Percentiles rank a stretch among this genome's conserved stretches.
Evolutionary conservation across 2,888 invertebrate genomes (phyloP).

Genomic region (Pammene fasciana): DNA sequence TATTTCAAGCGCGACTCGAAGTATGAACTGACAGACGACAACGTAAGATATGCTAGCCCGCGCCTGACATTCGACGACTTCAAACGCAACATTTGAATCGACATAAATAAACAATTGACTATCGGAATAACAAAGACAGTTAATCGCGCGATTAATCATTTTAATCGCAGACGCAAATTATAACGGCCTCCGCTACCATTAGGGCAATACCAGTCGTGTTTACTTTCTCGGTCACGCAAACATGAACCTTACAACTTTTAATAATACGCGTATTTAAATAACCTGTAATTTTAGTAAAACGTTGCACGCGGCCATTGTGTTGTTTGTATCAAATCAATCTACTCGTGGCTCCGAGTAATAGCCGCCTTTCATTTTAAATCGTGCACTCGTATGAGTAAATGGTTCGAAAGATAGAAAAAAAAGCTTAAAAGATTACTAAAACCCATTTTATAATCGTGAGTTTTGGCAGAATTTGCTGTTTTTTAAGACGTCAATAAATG

Average conservation of each 20-base stretch:
- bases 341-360: neutral
- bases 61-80: neutral
- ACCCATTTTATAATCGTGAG: no score
- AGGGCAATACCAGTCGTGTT: slow-evolving; percentile 22
- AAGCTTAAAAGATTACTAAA: no score
- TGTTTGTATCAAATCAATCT: slow-evolving; percentile 4
- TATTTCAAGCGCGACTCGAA: no score
- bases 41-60: neutral
- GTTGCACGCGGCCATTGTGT: slow-evolving; percentile 10
- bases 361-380: neutral
- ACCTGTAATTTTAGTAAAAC: slow-evolving; percentile 23
- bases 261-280: slow-evolving; percentile 34
- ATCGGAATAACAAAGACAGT: slow-evolving; percentile 5
- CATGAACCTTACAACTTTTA: slow-evolving; percentile 31
- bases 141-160: slow-evolving; percentile 31
- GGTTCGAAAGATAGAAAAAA: neutral
- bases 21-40: no score
- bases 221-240: slow-evolving; percentile 33
- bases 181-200: slow-evolving; percentile 18
- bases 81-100: neutral
- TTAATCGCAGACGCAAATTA: slow-evolving; percentile 28
- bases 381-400: no score
- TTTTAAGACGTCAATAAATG: no score
- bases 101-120: slow-evolving; percentile 22
- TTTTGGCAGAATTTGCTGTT: no score